Evolutionary conservation across 1,140 invertebrate species (phyloP).

Genomic region (Temnothorax curvispinosus): DNA sequence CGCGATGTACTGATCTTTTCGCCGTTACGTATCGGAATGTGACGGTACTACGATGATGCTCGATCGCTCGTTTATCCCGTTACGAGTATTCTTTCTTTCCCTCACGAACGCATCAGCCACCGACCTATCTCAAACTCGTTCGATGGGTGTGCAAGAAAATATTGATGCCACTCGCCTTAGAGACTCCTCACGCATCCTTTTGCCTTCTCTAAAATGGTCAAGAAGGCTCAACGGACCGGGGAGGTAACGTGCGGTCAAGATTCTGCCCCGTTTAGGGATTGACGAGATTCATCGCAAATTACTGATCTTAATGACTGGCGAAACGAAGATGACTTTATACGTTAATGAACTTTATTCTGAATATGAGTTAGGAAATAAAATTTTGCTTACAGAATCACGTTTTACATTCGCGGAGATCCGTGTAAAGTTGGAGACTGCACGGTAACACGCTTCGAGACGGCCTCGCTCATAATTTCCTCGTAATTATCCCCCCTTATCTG

Average conservation of each 20-base stretch:
- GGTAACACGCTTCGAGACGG: background rate
- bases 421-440: background rate
- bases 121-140: constrained; percentile 75
- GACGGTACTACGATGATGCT: constrained; percentile 54
- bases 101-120: constrained; percentile 23
- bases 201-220: constrained; percentile 67
- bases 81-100: constrained; percentile 74
- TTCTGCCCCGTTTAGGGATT: constrained; percentile 21
- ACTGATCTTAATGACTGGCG: background rate
- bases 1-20: constrained; percentile 51
- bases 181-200: constrained; percentile 63
- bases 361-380: background rate
- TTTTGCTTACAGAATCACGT: background rate
- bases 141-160: constrained; percentile 77
- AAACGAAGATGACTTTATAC: background rate
- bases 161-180: constrained; percentile 68
- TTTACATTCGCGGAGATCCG: background rate
- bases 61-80: constrained; percentile 76
- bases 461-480: constrained; percentile 28
- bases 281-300: constrained; percentile 11
- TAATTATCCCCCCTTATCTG: constrained; percentile 38
- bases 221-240: constrained; percentile 52
- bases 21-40: constrained; percentile 75
- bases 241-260: background rate
- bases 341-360: background rate